phyloP scores from a whole-genome alignment of 2,113 vertebrate species.

The Corythornis madagascariensis region DNA sequence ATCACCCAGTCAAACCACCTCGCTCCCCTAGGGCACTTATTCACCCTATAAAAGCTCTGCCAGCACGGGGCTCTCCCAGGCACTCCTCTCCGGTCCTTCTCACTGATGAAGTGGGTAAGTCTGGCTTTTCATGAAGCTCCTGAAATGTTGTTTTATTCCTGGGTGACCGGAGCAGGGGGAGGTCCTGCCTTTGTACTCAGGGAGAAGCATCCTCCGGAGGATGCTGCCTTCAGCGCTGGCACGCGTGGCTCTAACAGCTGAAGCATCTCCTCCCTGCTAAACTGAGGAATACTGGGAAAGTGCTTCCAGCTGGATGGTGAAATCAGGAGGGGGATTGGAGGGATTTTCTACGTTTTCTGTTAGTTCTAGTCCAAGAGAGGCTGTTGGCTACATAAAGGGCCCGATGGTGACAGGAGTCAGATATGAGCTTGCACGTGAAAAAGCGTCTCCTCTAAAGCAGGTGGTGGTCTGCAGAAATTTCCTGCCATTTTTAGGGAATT shows the following conservation, averaged over 20 bases:
- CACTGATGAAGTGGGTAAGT: slow-evolving; percentile 59
- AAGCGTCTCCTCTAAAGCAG: background rate
- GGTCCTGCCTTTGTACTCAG: rapidly evolving
- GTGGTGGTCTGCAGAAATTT: background rate
- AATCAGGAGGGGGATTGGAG: background rate
- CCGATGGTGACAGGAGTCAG: background rate
- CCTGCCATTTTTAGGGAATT: background rate
- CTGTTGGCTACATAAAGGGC: background rate
- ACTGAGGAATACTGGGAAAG: background rate
- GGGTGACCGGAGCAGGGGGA: background rate
- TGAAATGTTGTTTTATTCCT: background rate
- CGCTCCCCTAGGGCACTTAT: slow-evolving; percentile 22
- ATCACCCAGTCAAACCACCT: background rate
- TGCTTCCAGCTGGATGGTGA: background rate
- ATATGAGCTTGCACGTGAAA: rapidly evolving
- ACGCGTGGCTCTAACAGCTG: rapidly evolving
- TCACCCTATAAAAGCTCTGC: slow-evolving; percentile 42
- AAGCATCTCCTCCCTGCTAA: background rate
- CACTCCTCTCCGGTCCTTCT: slow-evolving; percentile 17
- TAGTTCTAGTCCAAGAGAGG: background rate
- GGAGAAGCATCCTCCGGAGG: background rate
- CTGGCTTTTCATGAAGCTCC: background rate
- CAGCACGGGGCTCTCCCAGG: background rate
- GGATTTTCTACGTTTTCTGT: background rate
- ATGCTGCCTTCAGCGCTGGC: background rate